phyloP scores from a whole-genome alignment of 53 echinoderm and acorn worm genomes.

The Pentamera pediparva region DNA sequence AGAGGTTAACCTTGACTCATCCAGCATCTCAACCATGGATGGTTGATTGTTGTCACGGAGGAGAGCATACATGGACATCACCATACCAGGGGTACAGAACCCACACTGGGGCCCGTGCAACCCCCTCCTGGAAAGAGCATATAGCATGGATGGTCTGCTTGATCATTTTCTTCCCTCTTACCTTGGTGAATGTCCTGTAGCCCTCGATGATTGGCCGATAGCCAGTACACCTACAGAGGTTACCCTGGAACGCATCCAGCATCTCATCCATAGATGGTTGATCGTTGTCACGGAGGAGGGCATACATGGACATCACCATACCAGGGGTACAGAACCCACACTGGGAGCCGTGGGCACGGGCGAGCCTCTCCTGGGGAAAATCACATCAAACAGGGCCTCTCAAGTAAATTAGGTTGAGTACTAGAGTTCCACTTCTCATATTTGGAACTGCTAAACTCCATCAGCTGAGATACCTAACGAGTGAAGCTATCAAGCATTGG shows the following conservation, averaged over 20 bases:
- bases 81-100: conserved; percentile 61
- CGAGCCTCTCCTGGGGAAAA: conserved; percentile 59
- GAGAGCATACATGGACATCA: conserved; percentile 60
- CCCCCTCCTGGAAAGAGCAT: too few relatives aligned
- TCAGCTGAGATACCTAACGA: too few relatives aligned
- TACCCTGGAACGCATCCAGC: conserved; percentile 62
- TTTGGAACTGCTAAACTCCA: too few relatives aligned
- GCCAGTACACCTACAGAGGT: conserved; percentile 75
- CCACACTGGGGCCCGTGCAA: conserved; percentile 61
- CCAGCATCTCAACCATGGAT: conserved; percentile 36
- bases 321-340: conserved; percentile 84
- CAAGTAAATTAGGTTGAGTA: too few relatives aligned
- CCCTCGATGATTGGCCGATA: conserved; percentile 75
- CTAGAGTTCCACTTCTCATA: too few relatives aligned
- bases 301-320: conserved; percentile 84
- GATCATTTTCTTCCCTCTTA: too few relatives aligned
- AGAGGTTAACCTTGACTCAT: conserved; percentile 45
- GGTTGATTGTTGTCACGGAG: conserved; percentile 44
- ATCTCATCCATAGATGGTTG: conserved; percentile 70
- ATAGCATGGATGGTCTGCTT: too few relatives aligned
- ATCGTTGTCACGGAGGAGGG: conserved; percentile 62
- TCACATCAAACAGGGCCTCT: too few relatives aligned
- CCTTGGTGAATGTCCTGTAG: conserved; percentile 75
- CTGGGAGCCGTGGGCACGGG: conserved; percentile 81
- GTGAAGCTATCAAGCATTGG: too few relatives aligned